Evolutionary conservation across 1,140 invertebrate genomes (phyloP).

Genomic region (Cyclargus thomasi): DNA sequence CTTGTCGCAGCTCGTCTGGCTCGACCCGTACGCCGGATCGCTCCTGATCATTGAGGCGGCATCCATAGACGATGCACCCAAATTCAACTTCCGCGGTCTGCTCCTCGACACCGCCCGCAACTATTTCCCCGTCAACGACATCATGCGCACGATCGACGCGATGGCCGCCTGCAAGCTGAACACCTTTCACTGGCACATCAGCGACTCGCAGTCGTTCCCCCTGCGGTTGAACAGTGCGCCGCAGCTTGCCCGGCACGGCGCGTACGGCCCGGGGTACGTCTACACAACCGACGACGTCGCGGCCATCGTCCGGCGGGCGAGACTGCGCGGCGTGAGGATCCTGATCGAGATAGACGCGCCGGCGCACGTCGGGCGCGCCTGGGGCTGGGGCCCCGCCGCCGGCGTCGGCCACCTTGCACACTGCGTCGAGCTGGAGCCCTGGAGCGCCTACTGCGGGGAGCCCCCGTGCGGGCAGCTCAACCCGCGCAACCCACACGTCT

Average conservation of each 20-base stretch:
- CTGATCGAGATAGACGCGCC: conserved; percentile 87
- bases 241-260: conserved; percentile 82
- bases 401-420: conserved; percentile 82
- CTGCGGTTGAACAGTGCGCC: conserved; percentile 82
- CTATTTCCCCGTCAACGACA: conserved; percentile 81
- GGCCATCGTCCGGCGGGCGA: conserved; percentile 80
- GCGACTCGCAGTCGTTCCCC: conserved; percentile 90
- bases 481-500: conserved; percentile 85
- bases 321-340: conserved; percentile 81
- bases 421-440: conserved; percentile 85
- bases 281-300: conserved; percentile 82
- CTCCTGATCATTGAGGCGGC: conserved; percentile 78
- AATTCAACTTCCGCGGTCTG: conserved; percentile 81
- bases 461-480: conserved; percentile 90
- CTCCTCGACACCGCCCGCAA: conserved; percentile 86
- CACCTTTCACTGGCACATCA: conserved; percentile 90
- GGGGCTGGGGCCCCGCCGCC: conserved; percentile 83
- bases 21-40: conserved; percentile 78
- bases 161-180: conserved; percentile 89
- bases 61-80: conserved; percentile 76
- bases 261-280: conserved; percentile 81
- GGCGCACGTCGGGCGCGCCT: conserved; percentile 87
- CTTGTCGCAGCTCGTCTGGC: conserved; percentile 86
- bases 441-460: conserved; percentile 86
- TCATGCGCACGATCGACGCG: conserved; percentile 84